A percentile compares a stretch with the other conserved stretches of the same genome.
Evolutionary conservation across 1,140 invertebrate genomes (phyloP).

Genomic region (Delia radicum): DNA sequence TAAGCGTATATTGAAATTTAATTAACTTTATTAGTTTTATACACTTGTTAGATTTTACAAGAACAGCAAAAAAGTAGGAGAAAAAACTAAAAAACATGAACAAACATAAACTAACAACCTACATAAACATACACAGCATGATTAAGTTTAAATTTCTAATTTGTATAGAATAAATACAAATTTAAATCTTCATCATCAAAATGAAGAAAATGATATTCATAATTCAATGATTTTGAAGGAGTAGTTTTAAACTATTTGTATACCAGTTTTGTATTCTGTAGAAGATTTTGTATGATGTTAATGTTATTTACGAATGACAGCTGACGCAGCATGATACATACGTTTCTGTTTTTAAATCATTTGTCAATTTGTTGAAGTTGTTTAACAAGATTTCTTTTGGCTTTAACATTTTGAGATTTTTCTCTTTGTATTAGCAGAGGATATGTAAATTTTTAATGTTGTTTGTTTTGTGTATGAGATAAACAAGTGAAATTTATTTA

Average conservation of each 20-base stretch:
- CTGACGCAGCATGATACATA: neutral
- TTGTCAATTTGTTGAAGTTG: slow-evolving; percentile 1
- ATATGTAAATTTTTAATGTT: neutral
- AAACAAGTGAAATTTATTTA: neutral
- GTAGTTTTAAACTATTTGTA: neutral
- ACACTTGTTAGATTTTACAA: neutral
- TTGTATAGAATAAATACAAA: neutral
- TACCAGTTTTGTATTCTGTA: neutral
- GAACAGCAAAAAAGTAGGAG: neutral
- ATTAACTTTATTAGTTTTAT: slow-evolving; percentile 12
- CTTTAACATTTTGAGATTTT: neutral
- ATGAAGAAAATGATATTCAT: neutral
- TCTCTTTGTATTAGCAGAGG: neutral
- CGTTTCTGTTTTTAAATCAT: neutral
- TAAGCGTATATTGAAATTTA: neutral
- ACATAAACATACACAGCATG: neutral
- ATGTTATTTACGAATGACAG: slow-evolving; percentile 4
- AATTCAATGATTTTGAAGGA: neutral
- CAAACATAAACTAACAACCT: neutral
- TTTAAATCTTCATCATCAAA: neutral
- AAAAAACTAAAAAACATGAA: neutral
- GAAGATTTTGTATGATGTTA: neutral
- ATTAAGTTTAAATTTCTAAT: neutral
- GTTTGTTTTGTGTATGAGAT: neutral
- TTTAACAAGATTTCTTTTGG: neutral